Evolutionary conservation across 2,113 vertebrate species (phyloP).

Genomic region (Puma concolor): DNA sequence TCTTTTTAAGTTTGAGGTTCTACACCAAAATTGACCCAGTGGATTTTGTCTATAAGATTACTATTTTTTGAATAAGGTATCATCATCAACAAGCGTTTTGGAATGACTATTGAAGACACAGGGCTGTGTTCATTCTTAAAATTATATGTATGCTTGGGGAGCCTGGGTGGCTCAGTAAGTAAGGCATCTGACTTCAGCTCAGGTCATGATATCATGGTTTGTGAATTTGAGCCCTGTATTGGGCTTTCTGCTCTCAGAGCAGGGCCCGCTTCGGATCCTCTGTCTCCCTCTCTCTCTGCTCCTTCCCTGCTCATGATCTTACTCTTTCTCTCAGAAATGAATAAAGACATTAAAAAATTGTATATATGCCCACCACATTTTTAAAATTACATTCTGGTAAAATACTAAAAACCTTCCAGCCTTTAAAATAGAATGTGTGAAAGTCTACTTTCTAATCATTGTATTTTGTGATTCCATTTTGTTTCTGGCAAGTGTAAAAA

Average conservation of each 20-base stretch:
- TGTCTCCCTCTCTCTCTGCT: no score
- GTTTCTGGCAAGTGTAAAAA: neutral
- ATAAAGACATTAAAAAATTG: neutral
- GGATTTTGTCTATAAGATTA: constrained; percentile 18
- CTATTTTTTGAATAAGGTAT: neutral
- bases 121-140: neutral
- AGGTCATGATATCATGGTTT: no score
- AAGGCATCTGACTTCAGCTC: no score
- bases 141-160: neutral
- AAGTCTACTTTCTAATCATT: neutral
- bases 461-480: neutral
- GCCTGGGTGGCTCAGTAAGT: no score
- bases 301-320: no score
- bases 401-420: neutral
- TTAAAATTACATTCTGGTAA: neutral
- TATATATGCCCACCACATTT: neutral
- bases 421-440: neutral
- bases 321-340: no score
- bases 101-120: neutral
- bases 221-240: no score
- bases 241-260: no score
- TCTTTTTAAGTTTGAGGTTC: neutral
- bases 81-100: neutral
- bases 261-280: no score
- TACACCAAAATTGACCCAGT: neutral